Base-by-base conservation (phyloP, 1,140 invertebrate genomes). In the Agrypnia vestita region DNA sequence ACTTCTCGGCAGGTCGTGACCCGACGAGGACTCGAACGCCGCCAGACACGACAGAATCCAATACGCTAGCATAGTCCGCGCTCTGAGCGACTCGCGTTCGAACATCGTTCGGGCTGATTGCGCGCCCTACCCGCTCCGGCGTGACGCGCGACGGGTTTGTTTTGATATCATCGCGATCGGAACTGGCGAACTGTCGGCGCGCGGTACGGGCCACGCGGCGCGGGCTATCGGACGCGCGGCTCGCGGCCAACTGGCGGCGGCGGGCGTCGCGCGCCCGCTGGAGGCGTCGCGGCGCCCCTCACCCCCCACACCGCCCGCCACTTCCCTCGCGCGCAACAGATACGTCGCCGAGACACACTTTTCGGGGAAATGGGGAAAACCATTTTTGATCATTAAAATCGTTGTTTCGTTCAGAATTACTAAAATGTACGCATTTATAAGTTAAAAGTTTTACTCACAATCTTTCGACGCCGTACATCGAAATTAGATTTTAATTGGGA, bases 161-260 rank as follows among this genome's bases (percentile, higher is more conserved):
- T 78, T 69, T 53, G 73, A 44, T 53, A 59, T 59, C 11, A 75
- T 17, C 21, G 25, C 19, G 17, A 47, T 21, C 59, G 9, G 43
- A 19, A n/a, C 17, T 13, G n/a, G 53, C 15, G 55, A 49, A 17
- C 35, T 12, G 46, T 11, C 53, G 49, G 51, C 13, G 51, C 13
- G 17, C 21, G 71, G 13, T 10, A 49, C 35, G 51, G 4, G 10
- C 49, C 43, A 15, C 55, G 46, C 13, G 53, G 64, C 49, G 56
- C 78, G 67, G 44, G 64, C 73, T 55, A 44, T 15, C 47, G 49
- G 62, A 21, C 47, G 72, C 78, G 81, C 73, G 73, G 81, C 47
- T 73, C 67, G 76, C 80, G 76, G 74, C 55, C 81, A 67, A 76
- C 78, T 79, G 80, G 77, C 71, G 51, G 10, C 62, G 61, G 74